Base-by-base conservation (phyloP, 92 coral and sea anemone species). In the Palythoa grandis region DNA sequence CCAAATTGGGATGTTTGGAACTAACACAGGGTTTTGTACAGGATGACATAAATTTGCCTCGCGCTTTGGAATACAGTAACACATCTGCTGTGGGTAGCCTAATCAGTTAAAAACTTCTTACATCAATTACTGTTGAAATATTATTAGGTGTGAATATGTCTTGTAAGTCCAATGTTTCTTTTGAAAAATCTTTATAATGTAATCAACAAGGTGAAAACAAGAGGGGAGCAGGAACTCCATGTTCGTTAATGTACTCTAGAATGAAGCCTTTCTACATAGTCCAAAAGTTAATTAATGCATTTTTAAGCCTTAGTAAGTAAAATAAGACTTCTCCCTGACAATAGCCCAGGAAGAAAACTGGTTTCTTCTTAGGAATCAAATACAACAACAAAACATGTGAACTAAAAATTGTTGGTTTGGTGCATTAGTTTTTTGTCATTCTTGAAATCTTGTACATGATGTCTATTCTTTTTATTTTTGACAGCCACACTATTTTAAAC, bases 111-210 rank as follows among this genome's bases (percentile, higher is more conserved):
- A 29, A 66, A 63, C 66, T 47, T 70, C 61, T 22, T 29, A 47
- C 39, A 80, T 29, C 39, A 65, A 79, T 80, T 53, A 67, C 74
- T 65, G 7, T 80, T 80, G 66, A 66, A 80, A 80, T 68, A 67
- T 80, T 80, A 80, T 80, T 70, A 80, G 58, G 85, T 80, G 85
- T 80, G 85, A 80, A 67, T 66, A 50, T 16, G 20, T 17, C 61
- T 69, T 56, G 65, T 54, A 22, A 80, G 50, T 58, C 19, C 43
- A 52, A 48, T 25, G 57, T 67, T 52, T 23, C 50, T 68, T 65
- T 80, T 80, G 60, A 13, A 48, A 47, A 80, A 80, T 19, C 73
- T 80, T 80, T 66, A 80, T 65, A 80, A 80, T 50, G 85, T 53
- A 66, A 66, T 80, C 72, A 80, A 12, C 69, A 63, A 19, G 11